Base-by-base conservation (phyloP, 2,888 invertebrate genomes). In the Pyrocoelia pectoralis region DNA sequence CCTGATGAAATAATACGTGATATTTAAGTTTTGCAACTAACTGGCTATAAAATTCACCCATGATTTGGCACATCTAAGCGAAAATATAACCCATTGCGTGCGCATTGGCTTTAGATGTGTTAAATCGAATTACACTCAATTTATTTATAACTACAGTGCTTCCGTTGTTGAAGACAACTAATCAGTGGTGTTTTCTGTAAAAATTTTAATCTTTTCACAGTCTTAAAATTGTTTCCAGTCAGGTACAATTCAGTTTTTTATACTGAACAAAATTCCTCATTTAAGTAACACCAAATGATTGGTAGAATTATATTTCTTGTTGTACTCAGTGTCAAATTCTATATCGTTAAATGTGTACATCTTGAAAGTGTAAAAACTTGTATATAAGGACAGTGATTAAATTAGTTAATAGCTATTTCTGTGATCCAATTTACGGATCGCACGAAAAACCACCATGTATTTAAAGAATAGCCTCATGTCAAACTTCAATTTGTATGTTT, bases 281-380 rank as follows among this genome's bases (percentile, higher is more conserved):
- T 49, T 67, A 56, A 65, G 59, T 66, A 68, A 72, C 70, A 71
- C 70, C 72, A 71, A 65, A 60, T 61, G 65, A 70, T 69, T 69
- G 70, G 70, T 73, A 74, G 71, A 73, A 69, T 72, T 76, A 76
- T 77, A 76, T 76, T 75, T 76, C 76, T 75, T 73, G 75, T 76
- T 77, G 76, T 77, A 74, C 72, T 76, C 73, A 75, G 73, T 74
- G 74, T 76, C 74, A 74, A 75, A 76, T 75, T 76, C 74, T 76
- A 76, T 75, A 74, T 74, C 70, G 74, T 76, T 75, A 76, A 70
- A 73, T 76, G 75, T 76, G 75, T 72, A 72, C 72, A 72, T 70
- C 68, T 68, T 68, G 65, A 68, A 24, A 72, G 61, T 70, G 61
- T 64, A 68, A 68, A 70, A 68, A 71, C 52, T 46, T 66, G 66